Conservation (phyloP, 2,888 invertebrate species). For the Drosophila ustulata region DNA sequence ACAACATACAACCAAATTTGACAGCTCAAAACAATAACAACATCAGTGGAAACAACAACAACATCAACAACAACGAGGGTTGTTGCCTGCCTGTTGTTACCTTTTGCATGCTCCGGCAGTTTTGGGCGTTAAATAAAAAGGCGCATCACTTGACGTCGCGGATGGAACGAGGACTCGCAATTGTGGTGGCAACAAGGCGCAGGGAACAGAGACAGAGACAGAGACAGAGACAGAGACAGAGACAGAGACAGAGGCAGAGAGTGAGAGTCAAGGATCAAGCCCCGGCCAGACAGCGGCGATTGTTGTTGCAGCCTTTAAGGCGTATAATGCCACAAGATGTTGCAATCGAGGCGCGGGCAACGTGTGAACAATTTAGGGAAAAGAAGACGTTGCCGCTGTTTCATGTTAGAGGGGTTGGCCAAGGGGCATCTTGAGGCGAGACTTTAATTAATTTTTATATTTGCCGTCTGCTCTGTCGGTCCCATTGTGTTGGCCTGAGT, state of each 20-base stretch:
- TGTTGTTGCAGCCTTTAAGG: constrained; percentile 67
- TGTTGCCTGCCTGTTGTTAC: constrained; percentile 36
- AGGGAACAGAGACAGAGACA: constrained; percentile 8
- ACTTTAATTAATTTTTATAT: constrained; percentile 78
- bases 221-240: constrained; percentile 1
- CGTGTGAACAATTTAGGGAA: constrained; percentile 72
- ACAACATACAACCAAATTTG: constrained; percentile 62
- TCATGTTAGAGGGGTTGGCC: constrained; percentile 22
- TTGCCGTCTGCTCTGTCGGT: constrained; percentile 43
- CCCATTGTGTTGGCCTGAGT: constrained; percentile 59
- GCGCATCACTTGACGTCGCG: constrained; percentile 77
- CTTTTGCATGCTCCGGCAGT: constrained; percentile 53
- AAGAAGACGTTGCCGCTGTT: constrained; percentile 69
- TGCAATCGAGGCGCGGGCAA: constrained; percentile 53
- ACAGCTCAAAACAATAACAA: constrained; percentile 75
- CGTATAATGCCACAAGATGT: constrained; percentile 67
- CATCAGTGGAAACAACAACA: constrained; percentile 31
- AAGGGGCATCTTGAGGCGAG: constrained; percentile 40
- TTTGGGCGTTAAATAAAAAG: constrained; percentile 68
- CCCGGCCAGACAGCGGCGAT: constrained; percentile 15
- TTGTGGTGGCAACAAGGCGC: constrained; percentile 40
- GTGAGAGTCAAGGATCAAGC: constrained; percentile 4
- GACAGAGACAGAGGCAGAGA: constrained; percentile 1
- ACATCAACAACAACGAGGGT: constrained; percentile 48
- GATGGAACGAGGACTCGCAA: constrained; percentile 24